A percentile compares a stretch with the other conserved stretches of the same genome.
phyloP scores from a whole-genome alignment of 2,797 vertebrate genomes.

The Esox lucius region DNA sequence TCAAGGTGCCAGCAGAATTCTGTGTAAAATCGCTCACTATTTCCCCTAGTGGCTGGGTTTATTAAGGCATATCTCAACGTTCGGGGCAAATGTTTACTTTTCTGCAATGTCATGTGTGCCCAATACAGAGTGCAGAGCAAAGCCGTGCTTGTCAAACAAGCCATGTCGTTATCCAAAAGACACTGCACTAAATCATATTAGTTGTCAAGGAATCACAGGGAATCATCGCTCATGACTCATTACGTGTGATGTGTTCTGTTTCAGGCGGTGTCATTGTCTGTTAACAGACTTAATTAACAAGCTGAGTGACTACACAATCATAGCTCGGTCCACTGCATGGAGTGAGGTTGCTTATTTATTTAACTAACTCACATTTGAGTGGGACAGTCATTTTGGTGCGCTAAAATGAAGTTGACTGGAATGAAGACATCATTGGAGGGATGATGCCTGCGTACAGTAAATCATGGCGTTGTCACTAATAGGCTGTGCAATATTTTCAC shows the following conservation, averaged over 20 bases:
- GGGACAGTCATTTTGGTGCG: constrained; percentile 43
- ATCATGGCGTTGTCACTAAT: constrained; percentile 36
- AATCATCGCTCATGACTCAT: constrained; percentile 46
- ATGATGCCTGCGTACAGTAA: constrained; percentile 47
- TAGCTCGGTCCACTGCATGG: constrained; percentile 39
- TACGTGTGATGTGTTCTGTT: constrained; percentile 44
- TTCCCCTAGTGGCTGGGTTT: constrained; percentile 7
- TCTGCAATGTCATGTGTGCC: not conserved
- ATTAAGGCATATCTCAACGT: not conserved
- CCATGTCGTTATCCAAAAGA: constrained; percentile 50
- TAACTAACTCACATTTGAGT: constrained; percentile 50
- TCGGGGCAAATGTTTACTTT: too few species aligned
- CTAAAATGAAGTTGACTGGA: constrained; percentile 15
- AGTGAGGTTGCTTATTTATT: constrained; percentile 46
- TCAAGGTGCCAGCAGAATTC: too few species aligned
- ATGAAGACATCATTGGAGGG: constrained; percentile 61
- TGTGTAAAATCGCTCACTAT: too few species aligned
- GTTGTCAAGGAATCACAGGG: constrained; percentile 52
- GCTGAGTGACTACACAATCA: constrained; percentile 47
- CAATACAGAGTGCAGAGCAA: constrained; percentile 4
- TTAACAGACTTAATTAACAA: constrained; percentile 68
- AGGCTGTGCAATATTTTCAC: constrained; percentile 60
- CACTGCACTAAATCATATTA: constrained; percentile 42
- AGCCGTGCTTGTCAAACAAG: constrained; percentile 41
- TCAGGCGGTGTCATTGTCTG: constrained; percentile 52